phyloP scores from a whole-genome alignment of 2,888 invertebrate genomes.

The Microctonus brassicae region DNA sequence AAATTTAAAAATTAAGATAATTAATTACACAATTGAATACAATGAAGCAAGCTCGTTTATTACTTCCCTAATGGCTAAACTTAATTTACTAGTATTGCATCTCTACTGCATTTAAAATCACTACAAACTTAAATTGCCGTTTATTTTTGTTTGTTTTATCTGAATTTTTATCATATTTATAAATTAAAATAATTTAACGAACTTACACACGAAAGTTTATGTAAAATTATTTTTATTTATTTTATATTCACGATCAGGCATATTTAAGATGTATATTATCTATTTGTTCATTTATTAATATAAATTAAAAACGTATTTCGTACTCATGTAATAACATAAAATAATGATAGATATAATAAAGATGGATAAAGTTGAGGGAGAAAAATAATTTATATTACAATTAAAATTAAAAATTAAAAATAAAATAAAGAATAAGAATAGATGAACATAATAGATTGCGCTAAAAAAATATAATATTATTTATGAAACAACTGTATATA shows the following conservation, averaged over 20 bases:
- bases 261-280: constrained; percentile 14
- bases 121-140: constrained; percentile 33
- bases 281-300: not conserved
- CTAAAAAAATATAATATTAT: constrained; percentile 61
- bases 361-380: constrained; percentile 31
- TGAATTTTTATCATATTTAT: constrained; percentile 9
- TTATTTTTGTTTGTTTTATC: constrained; percentile 5
- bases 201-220: not conserved
- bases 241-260: constrained; percentile 1
- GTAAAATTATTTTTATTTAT: not conserved
- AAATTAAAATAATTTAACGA: constrained; percentile 5
- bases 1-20: constrained; percentile 32
- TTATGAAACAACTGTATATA: constrained; percentile 63
- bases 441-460: constrained; percentile 56
- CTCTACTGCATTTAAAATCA: constrained; percentile 50
- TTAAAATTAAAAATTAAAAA: constrained; percentile 22
- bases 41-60: constrained; percentile 60
- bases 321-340: constrained; percentile 41
- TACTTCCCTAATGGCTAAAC: constrained; percentile 51
- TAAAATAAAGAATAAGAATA: not conserved
- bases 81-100: constrained; percentile 64
- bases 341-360: constrained; percentile 29
- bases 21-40: constrained; percentile 49
- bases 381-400: constrained; percentile 21
- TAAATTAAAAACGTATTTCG: constrained; percentile 28